phyloP scores from a whole-genome alignment of 2,888 invertebrate genomes.

The Phyto melanocephala region DNA sequence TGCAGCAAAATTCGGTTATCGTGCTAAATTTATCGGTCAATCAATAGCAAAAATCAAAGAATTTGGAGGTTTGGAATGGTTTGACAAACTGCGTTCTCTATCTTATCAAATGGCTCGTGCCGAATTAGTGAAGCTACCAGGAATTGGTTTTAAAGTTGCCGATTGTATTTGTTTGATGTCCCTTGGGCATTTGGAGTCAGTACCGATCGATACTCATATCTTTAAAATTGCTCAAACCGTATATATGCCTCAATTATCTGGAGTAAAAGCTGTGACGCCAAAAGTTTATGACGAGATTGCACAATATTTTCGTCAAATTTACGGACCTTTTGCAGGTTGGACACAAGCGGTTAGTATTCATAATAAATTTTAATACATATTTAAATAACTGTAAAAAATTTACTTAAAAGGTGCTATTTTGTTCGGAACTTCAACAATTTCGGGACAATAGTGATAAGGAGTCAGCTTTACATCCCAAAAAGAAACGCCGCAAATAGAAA shows the following conservation, averaged over 20 bases:
- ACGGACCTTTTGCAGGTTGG: constrained; percentile 95
- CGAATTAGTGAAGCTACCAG: constrained; percentile 88
- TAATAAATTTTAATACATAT: background rate
- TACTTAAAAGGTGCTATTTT: constrained; percentile 84
- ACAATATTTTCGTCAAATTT: constrained; percentile 87
- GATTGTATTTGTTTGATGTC: constrained; percentile 99
- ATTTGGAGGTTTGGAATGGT: constrained; percentile 87
- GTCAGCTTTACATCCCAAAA: background rate
- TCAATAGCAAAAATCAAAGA: constrained; percentile 85
- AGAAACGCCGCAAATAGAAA: constrained; percentile 48
- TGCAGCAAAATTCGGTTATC: constrained; percentile 89
- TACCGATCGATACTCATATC: constrained; percentile 98
- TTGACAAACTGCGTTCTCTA: constrained; percentile 83
- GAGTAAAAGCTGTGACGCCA: constrained; percentile 87
- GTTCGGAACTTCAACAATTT: constrained; percentile 89
- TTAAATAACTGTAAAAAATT: background rate
- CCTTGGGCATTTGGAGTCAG: constrained; percentile 89
- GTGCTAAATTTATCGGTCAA: constrained; percentile 91
- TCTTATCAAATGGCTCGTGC: constrained; percentile 86
- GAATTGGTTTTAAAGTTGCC: constrained; percentile 97
- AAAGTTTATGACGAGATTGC: constrained; percentile 93
- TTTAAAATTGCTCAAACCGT: constrained; percentile 91
- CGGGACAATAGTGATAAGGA: constrained; percentile 71
- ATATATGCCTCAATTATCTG: constrained; percentile 87
- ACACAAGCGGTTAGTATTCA: constrained; percentile 90